phyloP scores from a whole-genome alignment of 2,113 vertebrate genomes.

The Hippocampus abdominalis region DNA sequence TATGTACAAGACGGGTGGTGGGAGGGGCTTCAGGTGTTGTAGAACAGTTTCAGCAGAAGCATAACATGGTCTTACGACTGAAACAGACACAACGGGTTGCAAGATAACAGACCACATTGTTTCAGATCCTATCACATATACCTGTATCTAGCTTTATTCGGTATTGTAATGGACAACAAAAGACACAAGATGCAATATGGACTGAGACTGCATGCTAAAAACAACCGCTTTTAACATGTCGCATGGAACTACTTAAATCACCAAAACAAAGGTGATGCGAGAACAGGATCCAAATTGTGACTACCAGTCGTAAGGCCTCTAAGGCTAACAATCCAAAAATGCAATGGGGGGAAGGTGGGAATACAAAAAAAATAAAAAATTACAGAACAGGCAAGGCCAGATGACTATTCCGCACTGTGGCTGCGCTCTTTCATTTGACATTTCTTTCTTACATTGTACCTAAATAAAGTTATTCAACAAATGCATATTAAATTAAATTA shows the following conservation, averaged over 20 bases:
- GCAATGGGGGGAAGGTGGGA: not conserved
- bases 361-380: not conserved
- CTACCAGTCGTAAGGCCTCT: constrained; percentile 45
- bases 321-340: constrained; percentile 33
- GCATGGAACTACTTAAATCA: constrained; percentile 10
- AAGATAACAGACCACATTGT: constrained; percentile 26
- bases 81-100: constrained; percentile 28
- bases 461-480: not conserved
- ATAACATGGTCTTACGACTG: constrained; percentile 27
- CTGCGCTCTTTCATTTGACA: constrained; percentile 15
- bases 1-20: constrained; percentile 35
- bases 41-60: constrained; percentile 56
- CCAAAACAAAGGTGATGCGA: constrained; percentile 15
- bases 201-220: constrained; percentile 42
- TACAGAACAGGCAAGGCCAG: constrained; percentile 40
- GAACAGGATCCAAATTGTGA: constrained; percentile 21
- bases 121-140: constrained; percentile 30
- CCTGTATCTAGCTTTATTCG: constrained; percentile 20
- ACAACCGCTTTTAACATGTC: constrained; percentile 14
- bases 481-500: constrained; percentile 11
- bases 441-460: not conserved
- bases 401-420: constrained; percentile 17
- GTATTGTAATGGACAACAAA: constrained; percentile 30
- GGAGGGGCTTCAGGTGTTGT: constrained; percentile 43
- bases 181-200: constrained; percentile 44